Conservation (phyloP, 2,888 invertebrate genomes). For the Lycocerus yunnanus region DNA sequence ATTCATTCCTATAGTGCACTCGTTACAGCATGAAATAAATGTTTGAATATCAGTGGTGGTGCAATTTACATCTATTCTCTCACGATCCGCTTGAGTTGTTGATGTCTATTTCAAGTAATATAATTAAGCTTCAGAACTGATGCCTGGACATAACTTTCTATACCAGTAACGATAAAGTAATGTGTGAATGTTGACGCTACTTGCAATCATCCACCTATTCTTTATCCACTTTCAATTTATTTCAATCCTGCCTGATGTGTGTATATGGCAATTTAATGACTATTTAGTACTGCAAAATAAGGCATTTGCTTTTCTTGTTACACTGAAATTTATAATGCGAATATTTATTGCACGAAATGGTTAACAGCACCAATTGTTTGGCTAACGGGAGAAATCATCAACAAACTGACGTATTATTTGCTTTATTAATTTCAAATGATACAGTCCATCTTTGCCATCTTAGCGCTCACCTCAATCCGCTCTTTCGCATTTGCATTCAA, state of each 20-base stretch:
- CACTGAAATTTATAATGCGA: background rate
- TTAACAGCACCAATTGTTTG: background rate
- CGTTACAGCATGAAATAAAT: background rate
- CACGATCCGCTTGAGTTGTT: constrained; percentile 41
- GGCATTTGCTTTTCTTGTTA: background rate
- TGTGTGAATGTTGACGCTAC: constrained; percentile 32
- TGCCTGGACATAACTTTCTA: constrained; percentile 45
- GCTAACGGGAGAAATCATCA: background rate
- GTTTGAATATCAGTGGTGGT: background rate
- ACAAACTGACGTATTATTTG: too few species aligned
- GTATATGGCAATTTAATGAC: background rate
- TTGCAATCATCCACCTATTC: constrained; percentile 31
- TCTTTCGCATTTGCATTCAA: background rate
- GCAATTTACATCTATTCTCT: constrained; percentile 36
- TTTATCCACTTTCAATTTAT: background rate
- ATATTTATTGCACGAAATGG: background rate
- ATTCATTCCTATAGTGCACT: background rate
- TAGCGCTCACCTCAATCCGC: background rate
- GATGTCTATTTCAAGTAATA: constrained; percentile 41
- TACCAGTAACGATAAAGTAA: constrained; percentile 22
- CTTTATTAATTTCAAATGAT: too few species aligned
- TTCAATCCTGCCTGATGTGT: background rate
- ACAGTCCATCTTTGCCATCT: too few species aligned
- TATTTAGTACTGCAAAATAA: background rate
- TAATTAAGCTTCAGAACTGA: constrained; percentile 40